Evolutionary conservation across 2,113 vertebrate genomes (phyloP).

Genomic region (Halichoerus grypus): DNA sequence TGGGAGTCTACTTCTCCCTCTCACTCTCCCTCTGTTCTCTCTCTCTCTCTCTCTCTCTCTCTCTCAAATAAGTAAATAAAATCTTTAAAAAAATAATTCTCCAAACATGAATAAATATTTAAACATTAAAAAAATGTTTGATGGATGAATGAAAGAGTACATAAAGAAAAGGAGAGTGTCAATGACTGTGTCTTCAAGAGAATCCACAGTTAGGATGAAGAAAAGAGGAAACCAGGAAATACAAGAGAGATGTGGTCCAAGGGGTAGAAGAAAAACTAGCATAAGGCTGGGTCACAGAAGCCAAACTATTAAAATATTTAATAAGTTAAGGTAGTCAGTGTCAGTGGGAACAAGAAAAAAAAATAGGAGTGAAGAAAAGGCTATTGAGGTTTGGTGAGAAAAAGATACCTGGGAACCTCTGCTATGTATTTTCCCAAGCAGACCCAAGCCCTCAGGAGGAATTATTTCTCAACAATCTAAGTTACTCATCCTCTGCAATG

Average conservation of each 20-base stretch:
- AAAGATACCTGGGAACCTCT: not conserved
- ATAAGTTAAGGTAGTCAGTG: not conserved
- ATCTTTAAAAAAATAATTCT: not conserved
- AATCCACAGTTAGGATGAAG: not conserved
- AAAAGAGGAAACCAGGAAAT: slow-evolving; percentile 34
- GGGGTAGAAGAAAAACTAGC: not conserved
- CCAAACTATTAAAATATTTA: not conserved
- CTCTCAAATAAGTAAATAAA: too few relatives aligned
- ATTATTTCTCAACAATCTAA: slow-evolving; percentile 40
- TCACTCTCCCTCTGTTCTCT: too few relatives aligned
- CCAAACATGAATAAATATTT: slow-evolving; percentile 43
- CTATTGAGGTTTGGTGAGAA: slow-evolving; percentile 9
- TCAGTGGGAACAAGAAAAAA: slow-evolving; percentile 28
- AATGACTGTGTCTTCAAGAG: not conserved
- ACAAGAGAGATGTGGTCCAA: not conserved
- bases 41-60: too few relatives aligned
- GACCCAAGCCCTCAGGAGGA: slow-evolving; percentile 34
- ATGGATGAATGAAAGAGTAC: not conserved
- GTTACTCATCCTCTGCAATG: not conserved
- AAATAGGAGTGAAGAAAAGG: not conserved
- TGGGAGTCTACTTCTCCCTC: too few relatives aligned
- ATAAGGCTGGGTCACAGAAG: not conserved
- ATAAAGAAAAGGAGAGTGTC: not conserved
- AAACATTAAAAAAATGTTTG: not conserved
- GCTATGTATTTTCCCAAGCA: slow-evolving; percentile 34